Evolutionary conservation across 2,888 invertebrate genomes (phyloP), one percentile per base, ranked within the genome.

Genomic region (Phania funesta): DNA sequence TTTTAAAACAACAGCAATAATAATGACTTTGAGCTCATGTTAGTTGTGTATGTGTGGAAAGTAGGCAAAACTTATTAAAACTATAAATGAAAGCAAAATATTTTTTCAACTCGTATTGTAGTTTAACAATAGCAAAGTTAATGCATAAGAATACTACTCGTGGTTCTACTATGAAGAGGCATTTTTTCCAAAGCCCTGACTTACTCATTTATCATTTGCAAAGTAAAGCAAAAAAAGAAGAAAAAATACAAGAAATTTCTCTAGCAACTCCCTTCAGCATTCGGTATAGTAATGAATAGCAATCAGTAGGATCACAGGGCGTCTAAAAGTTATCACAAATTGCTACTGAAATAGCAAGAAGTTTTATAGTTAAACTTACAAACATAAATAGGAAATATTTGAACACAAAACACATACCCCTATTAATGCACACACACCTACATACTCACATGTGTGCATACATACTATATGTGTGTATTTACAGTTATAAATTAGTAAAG

Each of bases 161-260:
- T 7, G 7, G 29, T 20, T 35, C 64, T 22, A 65, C n/a, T 54
- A 77, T 35, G 38, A 58, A 32, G 52, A 58, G 65, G 46, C 52
- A 73, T 67, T 44, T 38, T 29, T 73, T 52, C 52, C 35, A 52
- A 73, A 52, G 67, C 46, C 73, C 67, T 73, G 71, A 79, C 73
- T 73, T 73, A 67, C 48, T 24, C 71, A 73, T 79, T 56, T 73
- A 60, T 52, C 73, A 73, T 60, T 58, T 38, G 18, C 41, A 32
- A 50, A 38, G 52, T n/a, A 58, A 13, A 65, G 18, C 18, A 13
- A 32, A 68, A 22, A 44, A 41, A 60, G n/a, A 3, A 11, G 11
- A 24, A 60, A 41, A 18, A 9, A 54, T 11, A 8, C 6, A 32
- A 3, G 38, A 24, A n/a, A 24, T 50, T 62, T 64, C 22, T 44